Conservation (phyloP, 1,140 invertebrate species). For the Oreohelix idahoensis region DNA sequence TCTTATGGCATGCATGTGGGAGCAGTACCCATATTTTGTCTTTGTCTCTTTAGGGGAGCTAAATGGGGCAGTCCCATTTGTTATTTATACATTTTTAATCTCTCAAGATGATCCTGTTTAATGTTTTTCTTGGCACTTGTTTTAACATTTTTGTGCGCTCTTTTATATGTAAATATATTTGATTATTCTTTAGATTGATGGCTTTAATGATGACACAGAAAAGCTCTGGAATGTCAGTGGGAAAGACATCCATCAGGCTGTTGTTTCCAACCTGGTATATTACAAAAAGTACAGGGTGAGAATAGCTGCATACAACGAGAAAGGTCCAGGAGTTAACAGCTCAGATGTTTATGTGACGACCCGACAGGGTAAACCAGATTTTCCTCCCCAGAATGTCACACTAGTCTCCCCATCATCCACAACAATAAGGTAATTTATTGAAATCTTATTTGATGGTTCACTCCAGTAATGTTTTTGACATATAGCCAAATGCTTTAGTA, state of each 20-base stretch:
- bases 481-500: too few relatives aligned
- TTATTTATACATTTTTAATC: too few relatives aligned
- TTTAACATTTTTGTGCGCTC: too few relatives aligned
- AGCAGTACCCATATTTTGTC: too few relatives aligned
- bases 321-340: conserved; percentile 94
- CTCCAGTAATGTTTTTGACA: too few relatives aligned
- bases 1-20: too few relatives aligned
- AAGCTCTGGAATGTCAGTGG: conserved; percentile 81
- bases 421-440: conserved; percentile 17
- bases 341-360: conserved; percentile 92
- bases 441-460: too few relatives aligned
- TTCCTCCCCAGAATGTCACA: conserved; percentile 16
- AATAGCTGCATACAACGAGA: conserved; percentile 97
- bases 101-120: too few relatives aligned
- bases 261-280: conserved; percentile 57
- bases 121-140: too few relatives aligned
- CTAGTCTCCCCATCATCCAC: conserved; percentile 18
- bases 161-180: background rate
- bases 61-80: too few relatives aligned
- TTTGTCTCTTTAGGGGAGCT: too few relatives aligned
- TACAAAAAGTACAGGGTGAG: conserved; percentile 93
- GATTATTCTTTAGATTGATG: conserved; percentile 21
- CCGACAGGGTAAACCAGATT: conserved; percentile 81
- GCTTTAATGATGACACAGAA: conserved; percentile 33
- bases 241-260: conserved; percentile 41